Evolutionary conservation across 2,797 vertebrate species (phyloP).

Genomic region (Xiphorhynchus erythropygius): DNA sequence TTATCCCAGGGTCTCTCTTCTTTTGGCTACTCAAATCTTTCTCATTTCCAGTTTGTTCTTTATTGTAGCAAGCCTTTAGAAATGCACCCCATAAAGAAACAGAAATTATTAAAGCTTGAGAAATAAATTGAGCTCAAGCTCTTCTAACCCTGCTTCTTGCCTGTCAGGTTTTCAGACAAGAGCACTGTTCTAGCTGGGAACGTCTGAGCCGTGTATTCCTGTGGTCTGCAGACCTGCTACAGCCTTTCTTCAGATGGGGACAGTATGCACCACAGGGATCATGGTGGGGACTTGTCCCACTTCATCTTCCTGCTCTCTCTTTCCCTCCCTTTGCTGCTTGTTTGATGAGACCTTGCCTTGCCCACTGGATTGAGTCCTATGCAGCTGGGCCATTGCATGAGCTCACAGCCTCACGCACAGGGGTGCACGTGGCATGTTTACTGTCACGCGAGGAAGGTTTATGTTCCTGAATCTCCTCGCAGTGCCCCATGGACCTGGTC

Average conservation of each 20-base stretch:
- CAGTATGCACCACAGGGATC: not conserved
- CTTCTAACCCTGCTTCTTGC: not conserved
- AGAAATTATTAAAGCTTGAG: not conserved
- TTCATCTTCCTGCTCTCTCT: not conserved
- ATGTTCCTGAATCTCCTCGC: not conserved
- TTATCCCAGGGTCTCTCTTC: not conserved
- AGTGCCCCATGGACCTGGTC: not conserved
- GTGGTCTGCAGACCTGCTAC: not conserved
- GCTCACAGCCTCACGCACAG: not conserved
- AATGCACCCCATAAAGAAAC: not conserved
- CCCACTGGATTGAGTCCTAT: fast-evolving
- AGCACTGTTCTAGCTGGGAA: not conserved
- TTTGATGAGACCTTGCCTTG: not conserved
- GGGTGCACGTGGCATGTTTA: not conserved
- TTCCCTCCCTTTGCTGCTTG: not conserved
- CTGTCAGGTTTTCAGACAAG: not conserved
- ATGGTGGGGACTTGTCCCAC: not conserved
- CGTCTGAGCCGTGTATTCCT: not conserved
- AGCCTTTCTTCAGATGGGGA: not conserved
- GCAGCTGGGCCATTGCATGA: fast-evolving
- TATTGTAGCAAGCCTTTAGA: not conserved
- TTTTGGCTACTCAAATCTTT: not conserved
- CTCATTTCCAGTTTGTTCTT: not conserved
- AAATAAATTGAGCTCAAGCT: not conserved
- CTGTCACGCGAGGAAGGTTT: not conserved